Conservation (phyloP, 1,140 invertebrate species). For the Penaeus chinensis region DNA sequence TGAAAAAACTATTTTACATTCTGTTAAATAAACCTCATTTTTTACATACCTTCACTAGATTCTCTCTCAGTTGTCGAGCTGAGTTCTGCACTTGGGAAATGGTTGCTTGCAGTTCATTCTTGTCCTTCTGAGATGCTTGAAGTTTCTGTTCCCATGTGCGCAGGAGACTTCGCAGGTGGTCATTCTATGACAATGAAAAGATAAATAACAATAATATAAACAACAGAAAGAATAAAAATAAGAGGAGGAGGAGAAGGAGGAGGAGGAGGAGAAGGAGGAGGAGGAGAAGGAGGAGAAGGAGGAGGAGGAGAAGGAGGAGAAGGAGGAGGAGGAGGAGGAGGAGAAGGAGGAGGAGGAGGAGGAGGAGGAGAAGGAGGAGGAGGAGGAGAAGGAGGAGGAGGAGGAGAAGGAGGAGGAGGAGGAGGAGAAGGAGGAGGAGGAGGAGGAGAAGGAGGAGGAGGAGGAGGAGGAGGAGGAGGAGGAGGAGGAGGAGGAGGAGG, state of each 20-base stretch:
- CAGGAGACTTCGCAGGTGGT: conserved; percentile 31
- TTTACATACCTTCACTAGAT: conserved; percentile 24
- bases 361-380: too few relatives aligned
- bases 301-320: too few relatives aligned
- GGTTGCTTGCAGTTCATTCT: conserved; percentile 8
- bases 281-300: too few relatives aligned
- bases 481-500: too few relatives aligned
- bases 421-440: too few relatives aligned
- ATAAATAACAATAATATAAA: background rate
- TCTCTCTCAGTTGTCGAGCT: conserved; percentile 21
- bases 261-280: too few relatives aligned
- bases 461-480: background rate
- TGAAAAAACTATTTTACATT: background rate
- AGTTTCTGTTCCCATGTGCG: conserved; percentile 24
- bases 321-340: too few relatives aligned
- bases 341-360: too few relatives aligned
- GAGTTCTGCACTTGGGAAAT: conserved; percentile 33
- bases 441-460: too few relatives aligned
- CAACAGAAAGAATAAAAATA: too few relatives aligned
- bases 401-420: background rate
- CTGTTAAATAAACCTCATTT: background rate
- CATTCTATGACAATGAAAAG: conserved; percentile 24
- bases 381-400: background rate
- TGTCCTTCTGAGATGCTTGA: conserved; percentile 22
- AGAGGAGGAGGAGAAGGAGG: too few relatives aligned